A percentile compares a stretch with the other conserved stretches of the same genome.
Conservation (phyloP, 1,140 invertebrate genomes). For the Orchestia grillus region DNA sequence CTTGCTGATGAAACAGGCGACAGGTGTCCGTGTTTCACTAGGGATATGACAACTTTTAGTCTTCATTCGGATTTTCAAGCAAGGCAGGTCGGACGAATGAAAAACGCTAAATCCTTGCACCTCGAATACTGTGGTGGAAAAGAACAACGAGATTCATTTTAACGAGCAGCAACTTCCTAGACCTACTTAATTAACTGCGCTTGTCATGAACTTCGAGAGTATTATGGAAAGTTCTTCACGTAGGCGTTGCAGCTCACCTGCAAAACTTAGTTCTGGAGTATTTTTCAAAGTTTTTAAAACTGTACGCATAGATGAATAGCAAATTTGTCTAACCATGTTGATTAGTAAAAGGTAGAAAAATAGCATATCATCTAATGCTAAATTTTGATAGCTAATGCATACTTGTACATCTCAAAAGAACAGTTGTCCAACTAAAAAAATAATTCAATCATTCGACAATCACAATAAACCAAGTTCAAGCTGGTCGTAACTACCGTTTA, state of each 20-base stretch:
- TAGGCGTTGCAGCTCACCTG: neutral
- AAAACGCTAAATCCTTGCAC: neutral
- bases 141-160: neutral
- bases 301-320: too few relatives aligned
- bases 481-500: too few relatives aligned
- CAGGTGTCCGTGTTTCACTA: neutral
- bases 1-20: neutral
- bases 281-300: too few relatives aligned
- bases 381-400: too few relatives aligned
- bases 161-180: neutral
- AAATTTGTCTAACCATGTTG: too few relatives aligned
- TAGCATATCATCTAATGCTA: too few relatives aligned
- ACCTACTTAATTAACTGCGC: neutral
- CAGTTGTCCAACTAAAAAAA: too few relatives aligned
- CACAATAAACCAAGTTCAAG: too few relatives aligned
- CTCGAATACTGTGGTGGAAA: neutral
- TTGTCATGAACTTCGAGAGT: neutral
- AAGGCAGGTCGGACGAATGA: neutral
- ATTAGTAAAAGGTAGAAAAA: too few relatives aligned
- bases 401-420: too few relatives aligned
- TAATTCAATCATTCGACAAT: too few relatives aligned
- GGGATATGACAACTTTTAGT: neutral
- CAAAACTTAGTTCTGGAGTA: too few relatives aligned
- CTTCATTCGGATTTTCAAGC: neutral
- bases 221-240: neutral